Evolutionary conservation across 2,888 invertebrate genomes (phyloP).

Genomic region (Masnerella sp.): DNA sequence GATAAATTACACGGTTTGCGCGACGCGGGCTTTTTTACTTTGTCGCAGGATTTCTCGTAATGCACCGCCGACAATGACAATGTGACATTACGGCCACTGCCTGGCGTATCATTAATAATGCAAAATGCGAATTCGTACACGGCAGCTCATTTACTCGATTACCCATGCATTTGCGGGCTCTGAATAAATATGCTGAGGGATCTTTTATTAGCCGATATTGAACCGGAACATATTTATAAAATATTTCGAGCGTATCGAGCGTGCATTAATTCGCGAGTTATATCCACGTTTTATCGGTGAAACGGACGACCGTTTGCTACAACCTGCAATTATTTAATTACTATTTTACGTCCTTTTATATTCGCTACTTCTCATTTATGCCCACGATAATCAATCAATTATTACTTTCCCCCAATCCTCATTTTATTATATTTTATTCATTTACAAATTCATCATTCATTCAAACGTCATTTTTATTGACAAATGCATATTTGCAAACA

Average conservation of each 20-base stretch:
- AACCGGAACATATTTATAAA: constrained; percentile 60
- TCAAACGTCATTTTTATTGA: too few relatives aligned
- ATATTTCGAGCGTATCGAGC: constrained; percentile 59
- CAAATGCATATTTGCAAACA: too few relatives aligned
- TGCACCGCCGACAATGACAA: constrained; percentile 59
- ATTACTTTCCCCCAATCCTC: background rate
- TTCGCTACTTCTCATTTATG: constrained; percentile 4
- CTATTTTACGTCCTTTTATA: constrained; percentile 34
- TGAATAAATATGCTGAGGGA: constrained; percentile 58
- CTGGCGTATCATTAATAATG: constrained; percentile 57
- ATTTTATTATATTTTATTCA: too few relatives aligned
- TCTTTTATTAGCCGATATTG: constrained; percentile 60
- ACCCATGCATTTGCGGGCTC: constrained; percentile 56
- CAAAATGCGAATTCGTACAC: constrained; percentile 53
- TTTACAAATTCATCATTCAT: too few relatives aligned
- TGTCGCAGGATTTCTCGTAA: constrained; percentile 55
- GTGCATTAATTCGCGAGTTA: constrained; percentile 56
- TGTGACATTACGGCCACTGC: constrained; percentile 54
- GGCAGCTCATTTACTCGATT: constrained; percentile 61
- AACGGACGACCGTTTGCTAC: constrained; percentile 36
- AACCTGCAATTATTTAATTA: constrained; percentile 54
- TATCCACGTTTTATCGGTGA: constrained; percentile 51
- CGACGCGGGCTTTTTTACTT: constrained; percentile 35
- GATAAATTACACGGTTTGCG: constrained; percentile 50
- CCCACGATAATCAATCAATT: constrained; percentile 29